phyloP scores from a whole-genome alignment of 2,113 vertebrate genomes.

The Chunga burmeisteri region DNA sequence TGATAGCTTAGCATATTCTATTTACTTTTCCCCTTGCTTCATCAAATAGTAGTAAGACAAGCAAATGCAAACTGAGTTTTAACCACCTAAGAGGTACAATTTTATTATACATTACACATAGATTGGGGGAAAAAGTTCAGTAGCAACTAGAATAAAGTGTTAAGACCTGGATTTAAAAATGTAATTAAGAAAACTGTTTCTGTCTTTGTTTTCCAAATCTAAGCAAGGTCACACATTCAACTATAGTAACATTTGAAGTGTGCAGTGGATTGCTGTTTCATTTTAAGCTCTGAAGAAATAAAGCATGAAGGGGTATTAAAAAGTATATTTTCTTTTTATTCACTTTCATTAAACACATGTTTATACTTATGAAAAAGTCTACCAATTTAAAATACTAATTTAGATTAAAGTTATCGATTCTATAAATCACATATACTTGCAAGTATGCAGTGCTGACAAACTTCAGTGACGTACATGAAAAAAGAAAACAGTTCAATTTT shows the following conservation, averaged over 20 bases:
- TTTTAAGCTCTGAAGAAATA: background rate
- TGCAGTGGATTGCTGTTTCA: background rate
- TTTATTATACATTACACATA: background rate
- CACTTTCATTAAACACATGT: background rate
- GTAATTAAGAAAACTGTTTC: background rate
- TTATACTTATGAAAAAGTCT: background rate
- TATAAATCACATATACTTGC: background rate
- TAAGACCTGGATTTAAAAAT: background rate
- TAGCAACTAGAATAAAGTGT: background rate
- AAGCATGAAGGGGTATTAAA: background rate
- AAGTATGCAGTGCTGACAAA: background rate
- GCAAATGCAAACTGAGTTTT: background rate
- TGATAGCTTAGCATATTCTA: background rate
- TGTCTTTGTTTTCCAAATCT: background rate
- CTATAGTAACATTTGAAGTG: background rate
- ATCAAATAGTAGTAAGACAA: background rate
- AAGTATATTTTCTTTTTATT: background rate
- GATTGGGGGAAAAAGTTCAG: background rate
- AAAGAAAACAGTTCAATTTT: background rate
- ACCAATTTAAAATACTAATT: background rate
- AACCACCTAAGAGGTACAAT: background rate
- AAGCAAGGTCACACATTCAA: background rate
- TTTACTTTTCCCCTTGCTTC: background rate
- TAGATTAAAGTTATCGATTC: background rate
- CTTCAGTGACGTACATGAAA: background rate